phyloP scores from a whole-genome alignment of 2,113 vertebrate genomes.

The Hassar affinis region DNA sequence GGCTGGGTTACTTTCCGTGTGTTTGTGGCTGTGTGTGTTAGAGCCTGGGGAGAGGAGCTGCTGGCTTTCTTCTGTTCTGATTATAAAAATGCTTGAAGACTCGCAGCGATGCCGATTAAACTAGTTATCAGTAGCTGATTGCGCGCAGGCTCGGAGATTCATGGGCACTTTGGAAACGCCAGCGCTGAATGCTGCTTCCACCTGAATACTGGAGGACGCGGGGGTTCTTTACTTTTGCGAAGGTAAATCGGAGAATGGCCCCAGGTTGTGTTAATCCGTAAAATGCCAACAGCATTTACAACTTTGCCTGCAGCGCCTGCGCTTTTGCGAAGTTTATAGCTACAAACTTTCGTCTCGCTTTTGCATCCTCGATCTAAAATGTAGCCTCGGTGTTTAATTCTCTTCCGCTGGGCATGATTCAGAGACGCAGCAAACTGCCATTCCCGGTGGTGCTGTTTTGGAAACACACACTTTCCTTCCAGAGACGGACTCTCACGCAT shows the following conservation, averaged over 20 bases:
- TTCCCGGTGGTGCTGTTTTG: not conserved
- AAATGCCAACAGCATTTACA: not conserved
- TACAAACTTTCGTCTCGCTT: not conserved
- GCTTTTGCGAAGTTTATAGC: not conserved
- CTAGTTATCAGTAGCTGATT: not conserved
- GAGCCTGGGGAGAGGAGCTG: not conserved
- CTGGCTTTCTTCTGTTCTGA: not conserved
- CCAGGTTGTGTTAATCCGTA: not conserved
- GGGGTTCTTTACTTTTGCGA: not conserved
- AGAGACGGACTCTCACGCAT: conserved; percentile 12
- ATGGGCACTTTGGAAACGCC: not conserved
- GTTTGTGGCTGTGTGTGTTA: not conserved
- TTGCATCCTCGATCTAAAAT: not conserved
- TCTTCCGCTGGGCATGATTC: not conserved
- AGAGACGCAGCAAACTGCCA: not conserved
- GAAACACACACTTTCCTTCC: not conserved
- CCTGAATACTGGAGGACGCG: not conserved
- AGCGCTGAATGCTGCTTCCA: not conserved
- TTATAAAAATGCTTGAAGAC: not conserved
- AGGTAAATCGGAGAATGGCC: not conserved
- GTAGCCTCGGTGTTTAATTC: not conserved
- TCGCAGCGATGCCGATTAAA: not conserved
- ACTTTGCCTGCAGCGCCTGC: not conserved
- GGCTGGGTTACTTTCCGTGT: not conserved
- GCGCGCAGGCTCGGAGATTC: not conserved